phyloP scores from a whole-genome alignment of 2,113 vertebrate species.

The Brachypodius melanocephalos region DNA sequence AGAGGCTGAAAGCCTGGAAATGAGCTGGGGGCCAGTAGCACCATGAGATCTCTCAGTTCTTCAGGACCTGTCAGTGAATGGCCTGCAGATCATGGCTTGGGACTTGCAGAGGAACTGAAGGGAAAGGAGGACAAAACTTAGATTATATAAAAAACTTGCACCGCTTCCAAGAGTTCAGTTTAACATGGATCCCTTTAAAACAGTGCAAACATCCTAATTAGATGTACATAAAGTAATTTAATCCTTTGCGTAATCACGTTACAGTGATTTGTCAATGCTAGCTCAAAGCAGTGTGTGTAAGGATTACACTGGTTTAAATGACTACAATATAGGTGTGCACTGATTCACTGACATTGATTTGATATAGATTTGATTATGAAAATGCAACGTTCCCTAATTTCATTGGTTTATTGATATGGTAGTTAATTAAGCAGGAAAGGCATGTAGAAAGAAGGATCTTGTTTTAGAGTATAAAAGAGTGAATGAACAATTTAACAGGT shows the following conservation, averaged over 20 bases:
- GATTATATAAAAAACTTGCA: not conserved
- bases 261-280: not conserved
- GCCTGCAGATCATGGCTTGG: not conserved
- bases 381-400: not conserved
- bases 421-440: conserved; percentile 17
- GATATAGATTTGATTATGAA: conserved; percentile 15
- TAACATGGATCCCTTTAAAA: not conserved
- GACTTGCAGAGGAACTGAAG: not conserved
- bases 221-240: not conserved
- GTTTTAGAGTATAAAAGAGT: not conserved
- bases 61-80: not conserved
- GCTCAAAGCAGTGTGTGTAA: not conserved
- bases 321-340: not conserved
- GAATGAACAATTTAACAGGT: not conserved
- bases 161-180: not conserved
- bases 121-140: not conserved
- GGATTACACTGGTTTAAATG: conserved; percentile 14
- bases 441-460: not conserved
- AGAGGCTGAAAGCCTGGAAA: not conserved
- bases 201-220: not conserved
- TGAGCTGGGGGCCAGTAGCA: not conserved
- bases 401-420: conserved; percentile 15
- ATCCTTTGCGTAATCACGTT: conserved; percentile 14
- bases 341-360: not conserved
- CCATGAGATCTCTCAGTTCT: not conserved